Evolutionary conservation across 2,113 vertebrate species (phyloP).

Genomic region (Rallus limicola): DNA sequence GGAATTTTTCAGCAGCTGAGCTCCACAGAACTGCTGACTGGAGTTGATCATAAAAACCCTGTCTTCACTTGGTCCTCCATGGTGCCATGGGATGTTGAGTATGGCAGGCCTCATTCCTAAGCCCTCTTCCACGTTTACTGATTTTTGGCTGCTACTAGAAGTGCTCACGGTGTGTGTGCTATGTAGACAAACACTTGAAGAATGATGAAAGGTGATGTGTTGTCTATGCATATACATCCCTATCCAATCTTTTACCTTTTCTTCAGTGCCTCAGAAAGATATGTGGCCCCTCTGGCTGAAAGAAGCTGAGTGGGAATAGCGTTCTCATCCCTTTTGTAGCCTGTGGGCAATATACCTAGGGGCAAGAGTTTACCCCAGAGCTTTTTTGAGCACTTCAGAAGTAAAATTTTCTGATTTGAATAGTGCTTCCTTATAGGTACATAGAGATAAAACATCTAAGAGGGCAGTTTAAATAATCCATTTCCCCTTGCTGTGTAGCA

Average conservation of each 20-base stretch:
- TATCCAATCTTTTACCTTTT: background rate
- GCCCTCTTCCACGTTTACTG: background rate
- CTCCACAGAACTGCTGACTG: background rate
- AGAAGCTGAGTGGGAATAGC: background rate
- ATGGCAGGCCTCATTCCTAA: background rate
- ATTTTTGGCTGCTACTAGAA: background rate
- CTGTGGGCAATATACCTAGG: accelerated
- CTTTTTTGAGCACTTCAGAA: background rate
- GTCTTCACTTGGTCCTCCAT: background rate
- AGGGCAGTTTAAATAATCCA: background rate
- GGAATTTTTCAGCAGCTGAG: background rate
- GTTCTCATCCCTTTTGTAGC: background rate
- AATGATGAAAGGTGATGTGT: background rate
- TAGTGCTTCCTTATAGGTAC: background rate
- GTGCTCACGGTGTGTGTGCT: background rate
- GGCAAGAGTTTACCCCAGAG: background rate
- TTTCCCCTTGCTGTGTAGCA: background rate
- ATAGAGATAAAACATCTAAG: background rate
- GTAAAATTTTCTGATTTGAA: background rate
- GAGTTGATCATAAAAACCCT: background rate
- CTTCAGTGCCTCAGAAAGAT: background rate
- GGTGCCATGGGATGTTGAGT: background rate
- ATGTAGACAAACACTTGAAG: background rate
- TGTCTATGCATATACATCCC: background rate
- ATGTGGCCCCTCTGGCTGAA: background rate